Percentiles rank a stretch among this genome's conserved stretches.
These are phyloP conservation scores for Molanna angustata DNA, from an alignment of 2,888 invertebrate genomes.

Conservation along the genomic window DNA sequence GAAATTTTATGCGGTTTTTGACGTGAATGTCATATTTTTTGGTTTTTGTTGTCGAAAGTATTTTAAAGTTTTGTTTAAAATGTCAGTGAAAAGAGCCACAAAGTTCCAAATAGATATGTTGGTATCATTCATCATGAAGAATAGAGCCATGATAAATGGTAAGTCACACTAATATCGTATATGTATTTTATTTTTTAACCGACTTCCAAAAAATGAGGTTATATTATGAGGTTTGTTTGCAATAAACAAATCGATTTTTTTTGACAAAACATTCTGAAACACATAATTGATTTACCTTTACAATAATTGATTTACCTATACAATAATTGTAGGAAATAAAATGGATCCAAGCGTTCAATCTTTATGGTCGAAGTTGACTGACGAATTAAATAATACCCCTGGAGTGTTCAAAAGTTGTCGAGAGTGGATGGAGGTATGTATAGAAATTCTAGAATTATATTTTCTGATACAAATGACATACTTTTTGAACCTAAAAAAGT, in stretches of 20 bases:
- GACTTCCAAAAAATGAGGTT: too few relatives aligned
- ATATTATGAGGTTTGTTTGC: too few relatives aligned
- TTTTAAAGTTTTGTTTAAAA: too few relatives aligned
- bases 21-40: too few relatives aligned
- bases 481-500: neutral
- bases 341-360: neutral
- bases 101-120: constrained; percentile 1
- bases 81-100: neutral
- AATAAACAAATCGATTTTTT: too few relatives aligned
- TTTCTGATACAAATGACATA: neutral
- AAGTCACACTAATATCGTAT: too few relatives aligned
- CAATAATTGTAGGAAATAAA: neutral
- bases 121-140: neutral
- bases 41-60: too few relatives aligned
- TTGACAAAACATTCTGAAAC: too few relatives aligned
- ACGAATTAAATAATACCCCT: neutral
- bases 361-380: constrained; percentile 2
- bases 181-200: too few relatives aligned
- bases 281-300: too few relatives aligned
- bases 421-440: constrained; percentile 6
- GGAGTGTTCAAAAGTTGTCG: neutral
- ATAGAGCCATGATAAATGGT: constrained; percentile 1
- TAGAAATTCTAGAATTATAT: constrained; percentile 2
- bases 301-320: neutral
- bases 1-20: too few relatives aligned